Base-by-base conservation (phyloP, 37 sponge, comb jelly and placozoan genomes). In the Axinella damicornis region DNA sequence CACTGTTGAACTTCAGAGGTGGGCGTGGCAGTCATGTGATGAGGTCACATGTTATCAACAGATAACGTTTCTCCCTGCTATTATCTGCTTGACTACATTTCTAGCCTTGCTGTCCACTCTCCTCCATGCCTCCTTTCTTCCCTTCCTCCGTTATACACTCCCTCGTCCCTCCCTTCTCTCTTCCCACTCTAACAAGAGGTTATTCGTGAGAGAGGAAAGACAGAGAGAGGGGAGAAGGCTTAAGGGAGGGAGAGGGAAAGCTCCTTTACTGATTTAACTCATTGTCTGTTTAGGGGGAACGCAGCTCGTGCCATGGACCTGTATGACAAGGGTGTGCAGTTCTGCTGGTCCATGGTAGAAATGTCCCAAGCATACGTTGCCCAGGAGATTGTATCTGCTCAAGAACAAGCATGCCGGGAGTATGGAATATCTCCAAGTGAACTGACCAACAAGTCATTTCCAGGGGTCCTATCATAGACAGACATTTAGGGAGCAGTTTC, bases 1-100 rank as follows among this genome's bases (percentile, higher is more conserved):
- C 53, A 83, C 89, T 18, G 52, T 88, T 39, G 93, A 92, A 59
- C 79, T 92, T 80, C 93, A 92, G 66, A 88, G 72, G 93, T 92
- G 60, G 64, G 81, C 74, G 56, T 46, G 46, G 46, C 46, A 46
- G 46, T 46, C 46, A 46, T 46, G 46, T 46, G 46, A 46, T 46
- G 46, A 46, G 6, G 9, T 46, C 46, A 46, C 46, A 46, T 46
- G 46, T 4, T 4, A 12, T 46, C 46, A 46, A 46, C 9, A 46
- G 46, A 46, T 46, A 9, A 46, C 9, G 9, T 12, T 46, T 4
- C 4, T 46, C 46, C 4, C 4, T 46, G n/a, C n/a, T n/a, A n/a
- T n/a, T n/a, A n/a, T n/a, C n/a, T n/a, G n/a, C n/a, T n/a, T n/a
- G n/a, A n/a, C n/a, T n/a, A n/a, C n/a, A n/a, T n/a, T n/a, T n/a